These are phyloP conservation scores for Thermophis baileyi DNA, from an alignment of 2,113 vertebrate species.

Conservation along the genomic window DNA sequence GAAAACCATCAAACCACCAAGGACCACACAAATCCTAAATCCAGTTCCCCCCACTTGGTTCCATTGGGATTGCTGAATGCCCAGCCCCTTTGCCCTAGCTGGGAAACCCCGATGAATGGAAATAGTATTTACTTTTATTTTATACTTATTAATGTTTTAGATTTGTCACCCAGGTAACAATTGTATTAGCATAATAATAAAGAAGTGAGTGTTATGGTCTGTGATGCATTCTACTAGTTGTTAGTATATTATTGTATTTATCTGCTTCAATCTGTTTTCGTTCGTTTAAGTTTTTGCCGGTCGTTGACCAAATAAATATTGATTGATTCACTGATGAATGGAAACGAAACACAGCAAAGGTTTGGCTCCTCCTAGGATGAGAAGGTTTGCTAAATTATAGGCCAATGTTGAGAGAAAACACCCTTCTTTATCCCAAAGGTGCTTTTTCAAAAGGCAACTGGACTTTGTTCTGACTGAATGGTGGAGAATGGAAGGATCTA, in stretches of 20 bases:
- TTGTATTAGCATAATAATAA: neutral
- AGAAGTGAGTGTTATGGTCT: neutral
- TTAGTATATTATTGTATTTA: neutral
- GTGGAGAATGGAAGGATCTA: no score
- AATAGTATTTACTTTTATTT: neutral
- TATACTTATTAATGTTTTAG: neutral
- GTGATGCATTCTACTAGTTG: neutral
- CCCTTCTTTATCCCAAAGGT: neutral
- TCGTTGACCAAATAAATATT: neutral
- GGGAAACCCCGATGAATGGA: no score
- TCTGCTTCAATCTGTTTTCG: neutral
- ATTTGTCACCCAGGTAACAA: neutral
- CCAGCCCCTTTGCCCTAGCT: no score
- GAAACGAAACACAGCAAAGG: accelerated
- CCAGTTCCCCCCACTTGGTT: neutral
- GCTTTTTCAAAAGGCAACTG: no score
- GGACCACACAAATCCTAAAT: neutral
- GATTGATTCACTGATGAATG: neutral
- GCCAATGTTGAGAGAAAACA: neutral
- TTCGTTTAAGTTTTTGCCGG: neutral
- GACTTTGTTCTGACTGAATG: no score
- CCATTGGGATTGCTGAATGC: neutral
- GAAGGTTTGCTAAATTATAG: neutral
- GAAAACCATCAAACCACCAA: neutral
- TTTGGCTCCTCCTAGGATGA: neutral